Evolutionary conservation across 2,113 vertebrate genomes (phyloP), one percentile per base, ranked within the genome.

Genomic region (Hydrochoerus hydrochaeris): DNA sequence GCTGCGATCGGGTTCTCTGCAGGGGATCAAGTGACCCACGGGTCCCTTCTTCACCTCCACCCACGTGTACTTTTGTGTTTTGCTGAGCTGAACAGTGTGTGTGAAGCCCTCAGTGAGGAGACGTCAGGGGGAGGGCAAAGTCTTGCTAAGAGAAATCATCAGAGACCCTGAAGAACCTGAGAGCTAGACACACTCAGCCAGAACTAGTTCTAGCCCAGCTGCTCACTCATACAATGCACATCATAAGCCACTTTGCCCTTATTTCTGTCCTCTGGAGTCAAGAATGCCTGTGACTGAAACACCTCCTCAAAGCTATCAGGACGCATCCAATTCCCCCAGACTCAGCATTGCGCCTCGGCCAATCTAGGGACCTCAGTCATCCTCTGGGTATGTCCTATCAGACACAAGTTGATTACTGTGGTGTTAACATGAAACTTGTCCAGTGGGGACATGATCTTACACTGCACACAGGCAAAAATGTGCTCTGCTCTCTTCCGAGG

Each of bases 1-100:
- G 77, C 69, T 85, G 30, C 13, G 95, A 67, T 69, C 26, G 32
- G 90, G 90, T 87, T 94, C 82, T 92, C 90, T 81, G 58, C 26
- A 83, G 65, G 90, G 69, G 52, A 82, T 82, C 83, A 90, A 67
- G 60, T 88, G 77, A 81, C 52, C 19, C 46, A 26, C 20, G 54
- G 22, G 24, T 83, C 81, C 77, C 41, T 38, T 71, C 46, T 38
- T 94, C 60, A 87, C 65, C 49, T 95, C 75, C 32, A 85, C 19
- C n/a, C 44, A 88, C 12, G 17, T 3, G 60, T 19, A 19, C 22
- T 71, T 44, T 12, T 54, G 28, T 67, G 69, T 83, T 46, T 75
- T 62, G 75, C 85, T 87, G 62, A 88, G 49, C 58, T 63, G 49
- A 94, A 46, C 12, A 24, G 32, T 1, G 10, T 35, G 30, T 22